Evolutionary conservation across 2,797 vertebrate species (phyloP), one percentile per base, ranked within the genome.

Genomic region (Coccyzus lansbergi): DNA sequence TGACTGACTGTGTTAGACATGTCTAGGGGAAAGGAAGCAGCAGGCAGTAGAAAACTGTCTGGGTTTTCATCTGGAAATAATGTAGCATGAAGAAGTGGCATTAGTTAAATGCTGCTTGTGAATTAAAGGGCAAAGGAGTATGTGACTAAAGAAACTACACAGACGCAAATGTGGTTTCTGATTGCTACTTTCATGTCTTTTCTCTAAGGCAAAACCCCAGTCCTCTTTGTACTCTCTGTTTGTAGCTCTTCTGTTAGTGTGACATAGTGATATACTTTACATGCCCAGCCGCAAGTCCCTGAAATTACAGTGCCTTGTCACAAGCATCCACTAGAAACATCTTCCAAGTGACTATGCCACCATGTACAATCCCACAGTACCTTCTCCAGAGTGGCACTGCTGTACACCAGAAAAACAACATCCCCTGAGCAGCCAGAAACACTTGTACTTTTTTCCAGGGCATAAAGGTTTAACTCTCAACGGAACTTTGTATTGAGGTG

Each of bases 111-210:
- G 28, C 25, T 55, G 20, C 34, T 62, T 79, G 48, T 68, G 58
- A 89, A 64, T 69, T 80, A 71, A 83, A 80, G 48, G 58, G 11
- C 33, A 33, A 70, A 83, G 33, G 40, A 44, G 6, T 34, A 9
- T 7, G 7, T 69, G 60, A 51, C 20, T 33, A 49, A 67, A 48
- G 71, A 59, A 87, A 31, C 40, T 26, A 34, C 36, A 46, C 16
- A 65, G 34, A 14, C 12, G 40, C 0, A 0, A 70, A 46, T 0
- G 1, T 16, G 52, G n/a, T 15, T 76, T 2, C 1, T 28, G 33
- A 49, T 36, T 26, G 29, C 59, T 67, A 13, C 5, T 64, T 75
- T 58, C 21, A 7, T 6, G 7, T 67, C 72, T 81, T 5, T 70
- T 58, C 60, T 51, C 34, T 40, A 38, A 83, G n/a, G 36, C 20